phyloP scores from a whole-genome alignment of 1,140 invertebrate genomes.

The Sarcophaga peregrina region DNA sequence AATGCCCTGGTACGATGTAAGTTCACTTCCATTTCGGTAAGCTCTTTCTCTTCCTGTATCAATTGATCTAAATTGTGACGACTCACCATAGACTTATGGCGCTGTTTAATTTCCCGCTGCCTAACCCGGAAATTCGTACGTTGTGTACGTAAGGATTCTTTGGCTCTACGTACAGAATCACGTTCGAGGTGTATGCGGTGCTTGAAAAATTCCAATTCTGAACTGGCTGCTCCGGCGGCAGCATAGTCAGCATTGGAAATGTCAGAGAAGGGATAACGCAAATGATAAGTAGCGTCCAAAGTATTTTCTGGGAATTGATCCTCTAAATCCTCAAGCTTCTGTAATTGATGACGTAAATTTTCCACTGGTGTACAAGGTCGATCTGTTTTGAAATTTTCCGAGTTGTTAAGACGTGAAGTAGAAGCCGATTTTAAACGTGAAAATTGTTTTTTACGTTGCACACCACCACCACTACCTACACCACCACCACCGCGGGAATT shows the following conservation, averaged over 20 bases:
- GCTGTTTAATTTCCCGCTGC: slow-evolving; percentile 61
- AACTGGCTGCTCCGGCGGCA: slow-evolving; percentile 60
- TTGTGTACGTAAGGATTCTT: slow-evolving; percentile 73
- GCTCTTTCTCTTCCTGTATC: slow-evolving; percentile 78
- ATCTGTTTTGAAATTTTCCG: slow-evolving; percentile 63
- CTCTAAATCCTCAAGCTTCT: slow-evolving; percentile 82
- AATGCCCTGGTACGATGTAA: slow-evolving; percentile 80
- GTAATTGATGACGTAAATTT: slow-evolving; percentile 78
- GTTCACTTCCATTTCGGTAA: slow-evolving; percentile 83
- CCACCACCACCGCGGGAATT: slow-evolving; percentile 49
- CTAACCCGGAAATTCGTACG: slow-evolving; percentile 59
- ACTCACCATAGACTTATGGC: slow-evolving; percentile 59
- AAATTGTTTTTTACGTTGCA: slow-evolving; percentile 71
- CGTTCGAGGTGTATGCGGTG: slow-evolving; percentile 82
- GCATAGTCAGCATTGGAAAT: slow-evolving; percentile 66
- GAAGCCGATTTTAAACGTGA: slow-evolving; percentile 75
- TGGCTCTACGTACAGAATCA: slow-evolving; percentile 79
- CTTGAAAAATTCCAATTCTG: slow-evolving; percentile 82
- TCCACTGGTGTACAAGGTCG: slow-evolving; percentile 78
- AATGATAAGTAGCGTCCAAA: slow-evolving; percentile 77
- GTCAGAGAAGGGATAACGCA: slow-evolving; percentile 80
- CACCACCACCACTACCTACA: slow-evolving; percentile 44
- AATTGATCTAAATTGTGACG: slow-evolving; percentile 73
- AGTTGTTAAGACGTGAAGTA: slow-evolving; percentile 70
- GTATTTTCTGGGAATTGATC: slow-evolving; percentile 79